Percentiles rank a stretch among this genome's conserved stretches.
Evolutionary conservation across 2,888 invertebrate genomes (phyloP).

Genomic region (Myopa tessellatipennis): DNA sequence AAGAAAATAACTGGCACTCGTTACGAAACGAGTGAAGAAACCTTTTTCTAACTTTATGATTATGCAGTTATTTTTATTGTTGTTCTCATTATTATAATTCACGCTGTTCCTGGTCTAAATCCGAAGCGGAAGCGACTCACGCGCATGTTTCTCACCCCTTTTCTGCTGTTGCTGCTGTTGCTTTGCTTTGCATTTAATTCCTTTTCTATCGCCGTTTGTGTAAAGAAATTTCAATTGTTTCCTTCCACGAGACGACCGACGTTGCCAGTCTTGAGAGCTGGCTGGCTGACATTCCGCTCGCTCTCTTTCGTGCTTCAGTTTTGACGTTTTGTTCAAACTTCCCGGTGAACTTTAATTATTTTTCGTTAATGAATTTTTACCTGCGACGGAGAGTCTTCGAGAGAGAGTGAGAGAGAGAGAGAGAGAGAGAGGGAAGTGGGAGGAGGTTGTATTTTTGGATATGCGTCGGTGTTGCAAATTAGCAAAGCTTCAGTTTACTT

Average conservation of each 20-base stretch:
- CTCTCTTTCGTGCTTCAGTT: neutral
- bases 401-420: neutral
- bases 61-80: neutral
- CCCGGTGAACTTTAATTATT: constrained; percentile 9
- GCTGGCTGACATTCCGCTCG: neutral
- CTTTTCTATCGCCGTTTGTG: neutral
- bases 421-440: neutral
- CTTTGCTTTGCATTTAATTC: neutral
- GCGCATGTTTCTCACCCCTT: neutral
- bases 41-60: constrained; percentile 1
- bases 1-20: constrained; percentile 1
- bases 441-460: no score
- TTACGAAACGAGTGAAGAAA: neutral
- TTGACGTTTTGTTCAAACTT: neutral
- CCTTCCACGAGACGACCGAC: neutral
- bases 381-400: neutral
- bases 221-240: constrained; percentile 11
- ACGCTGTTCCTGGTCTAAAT: constrained; percentile 10
- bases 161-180: neutral
- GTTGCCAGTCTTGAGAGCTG: neutral
- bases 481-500: no score
- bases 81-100: neutral
- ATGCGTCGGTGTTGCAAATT: no score
- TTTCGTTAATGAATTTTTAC: constrained; percentile 6
- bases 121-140: constrained; percentile 23